These are phyloP conservation scores for Aporophyla lueneburgensis DNA, from an alignment of 2,888 invertebrate species.

Conservation along the genomic window DNA sequence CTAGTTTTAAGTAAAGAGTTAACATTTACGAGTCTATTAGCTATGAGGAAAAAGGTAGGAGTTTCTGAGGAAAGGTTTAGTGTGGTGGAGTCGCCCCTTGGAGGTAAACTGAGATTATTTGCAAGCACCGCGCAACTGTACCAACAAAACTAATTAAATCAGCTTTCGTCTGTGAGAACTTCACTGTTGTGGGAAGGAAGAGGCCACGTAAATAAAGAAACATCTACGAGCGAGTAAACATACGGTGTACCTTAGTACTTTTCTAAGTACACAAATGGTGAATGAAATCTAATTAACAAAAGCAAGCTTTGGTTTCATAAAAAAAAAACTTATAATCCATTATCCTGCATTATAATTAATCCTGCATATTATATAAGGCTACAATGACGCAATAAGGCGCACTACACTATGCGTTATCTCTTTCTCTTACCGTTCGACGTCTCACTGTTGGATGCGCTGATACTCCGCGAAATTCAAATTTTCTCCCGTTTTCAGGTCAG, in stretches of 20 bases:
- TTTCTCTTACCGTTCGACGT: no score
- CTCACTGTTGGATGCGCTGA: no score
- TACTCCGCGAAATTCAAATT: no score
- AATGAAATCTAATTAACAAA: constrained; percentile 37
- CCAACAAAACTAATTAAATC: constrained; percentile 79
- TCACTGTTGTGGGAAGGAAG: constrained; percentile 60
- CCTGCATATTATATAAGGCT: no score
- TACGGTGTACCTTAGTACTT: constrained; percentile 31
- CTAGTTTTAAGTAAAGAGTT: constrained; percentile 61
- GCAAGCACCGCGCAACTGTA: constrained; percentile 70
- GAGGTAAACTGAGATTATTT: constrained; percentile 71
- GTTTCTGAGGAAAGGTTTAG: constrained; percentile 41
- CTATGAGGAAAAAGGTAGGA: constrained; percentile 63
- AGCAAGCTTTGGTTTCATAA: neutral
- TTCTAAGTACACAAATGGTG: constrained; percentile 39
- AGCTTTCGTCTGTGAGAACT: constrained; percentile 70
- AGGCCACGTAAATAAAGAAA: constrained; percentile 57
- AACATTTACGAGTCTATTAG: constrained; percentile 57
- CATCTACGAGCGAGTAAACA: constrained; percentile 41
- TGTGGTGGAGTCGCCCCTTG: constrained; percentile 40
- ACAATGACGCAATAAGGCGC: no score
- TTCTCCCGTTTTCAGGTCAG: no score
- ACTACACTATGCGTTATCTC: no score
- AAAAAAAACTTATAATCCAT: neutral
- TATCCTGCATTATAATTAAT: no score